Evolutionary conservation across 2,888 invertebrate species (phyloP).

Genomic region (Cantharis lateralis): DNA sequence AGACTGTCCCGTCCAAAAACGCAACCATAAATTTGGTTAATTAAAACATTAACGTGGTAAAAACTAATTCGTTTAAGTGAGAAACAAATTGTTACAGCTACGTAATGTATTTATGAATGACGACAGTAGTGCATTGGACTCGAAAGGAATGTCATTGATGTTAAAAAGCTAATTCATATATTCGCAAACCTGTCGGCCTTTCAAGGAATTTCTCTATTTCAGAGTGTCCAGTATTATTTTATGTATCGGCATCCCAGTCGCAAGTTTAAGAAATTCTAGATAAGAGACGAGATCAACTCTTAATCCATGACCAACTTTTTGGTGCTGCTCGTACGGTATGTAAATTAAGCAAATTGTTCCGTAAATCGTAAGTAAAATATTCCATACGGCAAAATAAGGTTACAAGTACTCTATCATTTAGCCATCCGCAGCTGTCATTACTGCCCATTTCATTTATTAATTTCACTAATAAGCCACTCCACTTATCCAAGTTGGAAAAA

Average conservation of each 20-base stretch:
- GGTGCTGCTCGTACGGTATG: not conserved
- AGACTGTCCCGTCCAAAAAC: not conserved
- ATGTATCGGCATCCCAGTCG: not conserved
- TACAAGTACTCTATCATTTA: slow-evolving; percentile 14
- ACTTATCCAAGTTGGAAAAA: not conserved
- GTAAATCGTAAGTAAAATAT: not conserved
- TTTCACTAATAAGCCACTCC: not conserved
- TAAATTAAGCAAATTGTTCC: not conserved
- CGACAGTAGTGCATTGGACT: slow-evolving; percentile 34
- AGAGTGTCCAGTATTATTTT: not conserved
- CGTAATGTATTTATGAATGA: slow-evolving; percentile 33
- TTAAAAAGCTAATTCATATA: slow-evolving; percentile 31
- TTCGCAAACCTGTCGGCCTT: slow-evolving; percentile 30
- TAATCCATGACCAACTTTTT: not conserved
- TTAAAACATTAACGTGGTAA: not conserved
- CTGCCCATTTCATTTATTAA: slow-evolving; percentile 12
- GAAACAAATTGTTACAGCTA: not conserved
- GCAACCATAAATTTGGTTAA: not conserved
- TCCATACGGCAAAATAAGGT: not conserved
- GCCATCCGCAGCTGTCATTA: slow-evolving; percentile 14
- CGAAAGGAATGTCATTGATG: slow-evolving; percentile 40
- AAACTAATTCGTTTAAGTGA: not conserved
- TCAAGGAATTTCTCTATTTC: slow-evolving; percentile 28
- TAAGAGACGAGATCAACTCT: not conserved
- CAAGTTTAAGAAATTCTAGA: not conserved